Base-by-base conservation (phyloP, 2,797 vertebrate genomes). In the Syngnathus acus region DNA sequence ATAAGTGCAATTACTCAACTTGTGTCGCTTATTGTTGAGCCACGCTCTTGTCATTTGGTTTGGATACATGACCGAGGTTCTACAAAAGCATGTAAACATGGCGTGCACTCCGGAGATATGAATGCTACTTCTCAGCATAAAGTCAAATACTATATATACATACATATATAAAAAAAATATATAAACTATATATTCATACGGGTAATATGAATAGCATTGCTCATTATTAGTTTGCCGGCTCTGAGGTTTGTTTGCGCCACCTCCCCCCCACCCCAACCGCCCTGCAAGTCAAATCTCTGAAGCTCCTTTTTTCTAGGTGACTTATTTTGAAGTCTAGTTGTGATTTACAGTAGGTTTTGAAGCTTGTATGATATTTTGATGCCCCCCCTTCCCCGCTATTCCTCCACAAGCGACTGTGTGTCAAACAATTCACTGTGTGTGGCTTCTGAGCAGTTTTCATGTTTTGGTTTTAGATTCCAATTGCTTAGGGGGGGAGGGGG, bases 1-100 rank as follows among this genome's bases (percentile, higher is more conserved):
- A 92, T 93, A 98, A 99, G 97, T 99, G 96, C 96, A 98, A 99
- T 99, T 98, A 98, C 94, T 90, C 92, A 92, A 85, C 88, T 88
- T 84, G 84, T 77, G 81, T 89, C 90, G 88, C 85, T 87, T 88
- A 78, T 84, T 85, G 69, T 90, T 84, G 85, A 92, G 90, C 90
- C 81, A 85, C 90, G 80, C 80, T 75, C 66, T 83, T 84, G 65
- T 75, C 67, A 74, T 83, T 78, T 84, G 77, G 86, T 79, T 82
- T 76, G 70, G 69, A 79, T 77, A 58, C 75, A 68, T 76, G 82
- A 69, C 64, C 82, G 64, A 72, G 66, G 72, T 76, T 75, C 79
- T 84, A 75, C 73, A 82, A 73, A 84, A 72, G 87, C 84, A 88
- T 88, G 88, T 78, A n/a, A 72, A 58, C 64, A 78, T 82, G 82